Conservation (phyloP, 2,113 vertebrate species). For the Alosa alosa region DNA sequence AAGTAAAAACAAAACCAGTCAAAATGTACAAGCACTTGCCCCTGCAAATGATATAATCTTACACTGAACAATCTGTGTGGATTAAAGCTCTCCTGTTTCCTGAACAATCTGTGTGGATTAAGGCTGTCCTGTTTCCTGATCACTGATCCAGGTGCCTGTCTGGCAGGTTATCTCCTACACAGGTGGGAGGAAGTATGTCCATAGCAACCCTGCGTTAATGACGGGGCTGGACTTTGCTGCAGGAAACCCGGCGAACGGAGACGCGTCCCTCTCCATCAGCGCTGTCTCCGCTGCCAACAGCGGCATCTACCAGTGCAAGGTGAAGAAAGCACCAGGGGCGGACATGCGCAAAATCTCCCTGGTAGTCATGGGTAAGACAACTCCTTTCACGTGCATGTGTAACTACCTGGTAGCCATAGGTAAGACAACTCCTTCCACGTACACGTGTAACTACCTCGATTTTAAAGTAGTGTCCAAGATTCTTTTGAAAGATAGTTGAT, state of each 20-base stretch:
- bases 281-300: conserved; percentile 71
- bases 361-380: conserved; percentile 77
- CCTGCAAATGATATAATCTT: too few species aligned
- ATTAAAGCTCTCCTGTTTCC: too few species aligned
- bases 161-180: conserved; percentile 77
- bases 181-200: conserved; percentile 69
- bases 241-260: conserved; percentile 75
- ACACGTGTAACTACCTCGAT: background rate
- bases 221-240: conserved; percentile 75
- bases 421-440: conserved; percentile 47
- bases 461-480: background rate
- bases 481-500: background rate
- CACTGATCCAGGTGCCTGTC: background rate
- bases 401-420: conserved; percentile 77
- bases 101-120: too few species aligned
- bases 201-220: conserved; percentile 60
- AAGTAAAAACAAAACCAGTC: too few species aligned
- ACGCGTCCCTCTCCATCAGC: conserved; percentile 82
- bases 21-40: too few species aligned
- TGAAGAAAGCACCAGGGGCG: conserved; percentile 84
- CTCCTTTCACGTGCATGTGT: background rate
- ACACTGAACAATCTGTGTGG: too few species aligned
- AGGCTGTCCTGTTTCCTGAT: background rate
- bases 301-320: conserved; percentile 86
- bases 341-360: conserved; percentile 78